Percentiles rank a stretch among this genome's conserved stretches.
phyloP scores from a whole-genome alignment of 2,797 vertebrate genomes.

The Sebastes ruberrimus region DNA sequence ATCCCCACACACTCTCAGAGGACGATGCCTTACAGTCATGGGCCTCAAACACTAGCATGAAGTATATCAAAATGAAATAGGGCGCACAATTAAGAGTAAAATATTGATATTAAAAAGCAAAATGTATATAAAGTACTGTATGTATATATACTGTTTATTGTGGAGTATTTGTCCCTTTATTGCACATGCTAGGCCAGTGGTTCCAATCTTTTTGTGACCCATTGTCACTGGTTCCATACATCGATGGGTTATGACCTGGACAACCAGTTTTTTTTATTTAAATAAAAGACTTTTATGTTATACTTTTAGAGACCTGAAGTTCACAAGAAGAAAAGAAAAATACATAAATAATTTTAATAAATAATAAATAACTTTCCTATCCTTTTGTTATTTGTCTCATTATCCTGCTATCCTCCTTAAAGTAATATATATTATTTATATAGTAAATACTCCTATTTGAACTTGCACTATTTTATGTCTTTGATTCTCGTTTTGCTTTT shows the following conservation, averaged over 20 bases:
- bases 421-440: too few relatives aligned
- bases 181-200: background rate
- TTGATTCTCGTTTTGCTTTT: too few relatives aligned
- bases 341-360: background rate
- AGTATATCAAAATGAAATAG: background rate
- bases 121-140: too few relatives aligned
- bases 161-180: background rate
- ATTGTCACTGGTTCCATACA: background rate
- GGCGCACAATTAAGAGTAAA: background rate
- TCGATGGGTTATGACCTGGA: background rate
- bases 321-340: background rate
- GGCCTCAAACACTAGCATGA: background rate
- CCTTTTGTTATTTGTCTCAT: too few relatives aligned
- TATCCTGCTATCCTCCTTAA: too few relatives aligned
- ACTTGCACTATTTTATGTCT: too few relatives aligned
- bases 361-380: background rate
- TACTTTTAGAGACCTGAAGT: background rate
- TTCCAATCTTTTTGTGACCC: background rate
- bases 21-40: background rate
- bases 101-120: background rate
- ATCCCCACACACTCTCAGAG: background rate
- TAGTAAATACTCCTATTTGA: too few relatives aligned
- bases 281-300: background rate
- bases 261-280: background rate
- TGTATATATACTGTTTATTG: background rate